These are phyloP conservation scores for Myiagra hebetior DNA, from an alignment of 2,113 vertebrate species.

Conservation along the genomic window DNA sequence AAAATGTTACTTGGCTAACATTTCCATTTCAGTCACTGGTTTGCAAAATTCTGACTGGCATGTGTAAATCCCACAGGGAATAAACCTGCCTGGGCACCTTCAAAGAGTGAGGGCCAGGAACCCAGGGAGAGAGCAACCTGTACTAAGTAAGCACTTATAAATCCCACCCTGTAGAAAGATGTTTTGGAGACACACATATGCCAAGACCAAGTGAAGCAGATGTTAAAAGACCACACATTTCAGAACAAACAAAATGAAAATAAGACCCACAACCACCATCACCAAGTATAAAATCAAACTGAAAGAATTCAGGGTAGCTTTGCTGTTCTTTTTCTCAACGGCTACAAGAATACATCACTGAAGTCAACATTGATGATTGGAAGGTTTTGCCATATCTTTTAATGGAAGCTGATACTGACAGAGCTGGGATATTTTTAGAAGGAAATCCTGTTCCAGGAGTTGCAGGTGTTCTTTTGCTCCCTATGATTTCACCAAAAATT, in stretches of 20 bases:
- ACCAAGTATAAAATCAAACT: not conserved
- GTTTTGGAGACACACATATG: not conserved
- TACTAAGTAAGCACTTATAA: not conserved
- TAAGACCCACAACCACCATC: not conserved
- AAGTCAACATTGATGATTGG: not conserved
- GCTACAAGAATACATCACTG: not conserved
- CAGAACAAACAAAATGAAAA: not conserved
- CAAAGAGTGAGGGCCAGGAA: not conserved
- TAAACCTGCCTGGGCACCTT: not conserved
- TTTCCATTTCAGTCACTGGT: not conserved
- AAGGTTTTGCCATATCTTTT: not conserved
- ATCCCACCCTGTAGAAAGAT: not conserved
- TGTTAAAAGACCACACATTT: not conserved
- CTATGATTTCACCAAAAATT: not conserved
- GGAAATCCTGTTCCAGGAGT: not conserved
- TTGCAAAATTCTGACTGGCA: not conserved
- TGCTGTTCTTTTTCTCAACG: not conserved
- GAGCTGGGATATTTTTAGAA: not conserved
- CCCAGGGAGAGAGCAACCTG: fast-evolving
- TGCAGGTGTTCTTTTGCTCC: not conserved
- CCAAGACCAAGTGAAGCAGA: not conserved
- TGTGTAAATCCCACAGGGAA: not conserved
- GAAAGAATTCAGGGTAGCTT: not conserved
- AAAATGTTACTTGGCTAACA: not conserved
- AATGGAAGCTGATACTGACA: not conserved